phyloP scores from a whole-genome alignment of 2,113 vertebrate species.

The Corynorhinus townsendii region DNA sequence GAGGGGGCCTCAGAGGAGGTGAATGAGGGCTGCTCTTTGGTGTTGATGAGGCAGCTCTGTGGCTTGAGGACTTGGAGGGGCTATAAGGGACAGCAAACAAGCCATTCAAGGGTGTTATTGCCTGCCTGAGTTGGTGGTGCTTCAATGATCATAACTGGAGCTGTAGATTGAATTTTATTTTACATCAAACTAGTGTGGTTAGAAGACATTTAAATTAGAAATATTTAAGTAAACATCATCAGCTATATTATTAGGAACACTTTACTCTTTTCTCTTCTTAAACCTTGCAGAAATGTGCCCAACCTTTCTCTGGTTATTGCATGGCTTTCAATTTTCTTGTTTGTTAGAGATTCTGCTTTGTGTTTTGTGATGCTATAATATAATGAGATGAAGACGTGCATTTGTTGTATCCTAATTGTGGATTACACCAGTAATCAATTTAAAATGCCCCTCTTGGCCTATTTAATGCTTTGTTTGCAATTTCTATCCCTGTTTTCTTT shows the following conservation, averaged over 20 bases:
- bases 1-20: neutral
- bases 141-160: neutral
- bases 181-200: neutral
- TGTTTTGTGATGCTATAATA: neutral
- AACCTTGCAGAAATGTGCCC: neutral
- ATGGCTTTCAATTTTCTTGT: neutral
- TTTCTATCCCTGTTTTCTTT: slow-evolving; percentile 40
- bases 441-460: slow-evolving; percentile 38
- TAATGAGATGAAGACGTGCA: neutral
- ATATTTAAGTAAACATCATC: neutral
- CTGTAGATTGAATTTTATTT: neutral
- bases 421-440: slow-evolving; percentile 39
- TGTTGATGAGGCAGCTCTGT: neutral
- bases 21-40: neutral
- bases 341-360: slow-evolving; percentile 30
- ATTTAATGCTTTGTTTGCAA: slow-evolving; percentile 53
- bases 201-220: slow-evolving; percentile 18
- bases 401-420: slow-evolving; percentile 52
- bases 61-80: neutral
- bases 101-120: neutral
- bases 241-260: neutral
- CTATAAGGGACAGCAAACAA: neutral
- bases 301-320: neutral
- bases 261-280: neutral
- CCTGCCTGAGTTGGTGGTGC: neutral